phyloP scores from a whole-genome alignment of 2,113 vertebrate genomes.

The Lampris megalopsis region DNA sequence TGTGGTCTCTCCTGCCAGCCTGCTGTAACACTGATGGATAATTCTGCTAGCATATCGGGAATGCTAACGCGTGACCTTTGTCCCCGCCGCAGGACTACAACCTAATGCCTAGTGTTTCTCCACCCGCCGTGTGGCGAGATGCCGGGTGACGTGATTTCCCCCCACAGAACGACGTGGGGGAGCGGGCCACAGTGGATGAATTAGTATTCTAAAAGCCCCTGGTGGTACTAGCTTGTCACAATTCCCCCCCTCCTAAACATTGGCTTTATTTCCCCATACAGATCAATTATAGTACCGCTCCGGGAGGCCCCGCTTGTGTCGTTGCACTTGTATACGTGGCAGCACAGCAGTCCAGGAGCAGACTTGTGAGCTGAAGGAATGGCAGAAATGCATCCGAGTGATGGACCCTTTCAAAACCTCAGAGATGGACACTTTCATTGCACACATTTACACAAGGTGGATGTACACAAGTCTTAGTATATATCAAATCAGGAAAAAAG shows the following conservation, averaged over 20 bases:
- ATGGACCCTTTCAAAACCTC: slow-evolving; percentile 8
- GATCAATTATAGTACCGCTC: slow-evolving; percentile 67
- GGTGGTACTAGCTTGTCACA: slow-evolving; percentile 52
- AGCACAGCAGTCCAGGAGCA: slow-evolving; percentile 38
- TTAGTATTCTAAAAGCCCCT: slow-evolving; percentile 76
- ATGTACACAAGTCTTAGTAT: slow-evolving; percentile 9
- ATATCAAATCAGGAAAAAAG: slow-evolving; percentile 9
- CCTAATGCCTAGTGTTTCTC: slow-evolving; percentile 68
- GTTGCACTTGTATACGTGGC: slow-evolving; percentile 53
- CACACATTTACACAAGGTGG: slow-evolving; percentile 36
- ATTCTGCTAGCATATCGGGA: slow-evolving; percentile 71
- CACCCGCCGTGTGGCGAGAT: slow-evolving; percentile 49
- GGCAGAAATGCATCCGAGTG: too few species aligned
- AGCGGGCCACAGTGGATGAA: slow-evolving; percentile 58
- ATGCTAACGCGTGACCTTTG: slow-evolving; percentile 69
- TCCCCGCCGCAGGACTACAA: slow-evolving; percentile 66
- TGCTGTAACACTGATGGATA: slow-evolving; percentile 76
- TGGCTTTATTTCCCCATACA: slow-evolving; percentile 72
- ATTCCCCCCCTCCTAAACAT: slow-evolving; percentile 64
- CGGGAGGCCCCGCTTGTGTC: slow-evolving; percentile 52
- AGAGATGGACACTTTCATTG: slow-evolving; percentile 16
- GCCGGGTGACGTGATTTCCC: slow-evolving; percentile 73
- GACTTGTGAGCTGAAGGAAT: too few species aligned
- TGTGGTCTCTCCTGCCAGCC: slow-evolving; percentile 50
- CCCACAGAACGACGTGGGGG: slow-evolving; percentile 63